Base-by-base conservation (phyloP, 2,888 invertebrate species). In the Aleiodes leptofemur region DNA sequence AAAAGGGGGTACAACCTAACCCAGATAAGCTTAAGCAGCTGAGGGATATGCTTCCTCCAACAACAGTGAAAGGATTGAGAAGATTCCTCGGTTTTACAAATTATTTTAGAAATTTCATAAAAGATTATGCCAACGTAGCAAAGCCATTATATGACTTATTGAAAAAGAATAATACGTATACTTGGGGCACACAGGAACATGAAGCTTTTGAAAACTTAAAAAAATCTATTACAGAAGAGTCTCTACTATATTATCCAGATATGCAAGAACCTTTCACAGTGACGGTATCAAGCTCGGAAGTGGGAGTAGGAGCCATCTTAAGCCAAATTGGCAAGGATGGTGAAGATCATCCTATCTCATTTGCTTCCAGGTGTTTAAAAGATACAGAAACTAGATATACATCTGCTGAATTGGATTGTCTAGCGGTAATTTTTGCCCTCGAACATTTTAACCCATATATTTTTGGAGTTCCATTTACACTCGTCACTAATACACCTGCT, bases 41-140 rank as follows among this genome's bases (percentile, higher is more conserved):
- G 16, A 4, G n/a, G 3, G 8, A 56, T 16, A 56, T 56, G 16
- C 7, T 14, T 14, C 56, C 14, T 16, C 56, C 72, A 4, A 38
- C 4, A 9, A 61, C 53, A n/a, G 31, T 53, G 1, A 56, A 68
- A 9, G 38, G n/a, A 6, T 55, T 7, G 14, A 55, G 14, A 55
- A 16, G 55, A 7, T 16, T 55, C 5, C 55, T 16, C 55, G 14
- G n/a, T 7, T n/a, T 14, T 11, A 55, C 14, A 7, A 55, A 55
- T 16, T 75, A 76, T 7, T 76, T 57, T 6, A 55, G 72, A 2
- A 75, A 80, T 43, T 84, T 83, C 56, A 82, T 84, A 9, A n/a
- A n/a, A 16, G 55, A 55, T n/a, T 55, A 7, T 7, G 55, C 7
- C 6, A n/a, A 55, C n/a, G n/a, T n/a, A n/a, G n/a, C n/a, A n/a